Base-by-base conservation (phyloP, 2,797 vertebrate species). In the Xiphophorus birchmanni region DNA sequence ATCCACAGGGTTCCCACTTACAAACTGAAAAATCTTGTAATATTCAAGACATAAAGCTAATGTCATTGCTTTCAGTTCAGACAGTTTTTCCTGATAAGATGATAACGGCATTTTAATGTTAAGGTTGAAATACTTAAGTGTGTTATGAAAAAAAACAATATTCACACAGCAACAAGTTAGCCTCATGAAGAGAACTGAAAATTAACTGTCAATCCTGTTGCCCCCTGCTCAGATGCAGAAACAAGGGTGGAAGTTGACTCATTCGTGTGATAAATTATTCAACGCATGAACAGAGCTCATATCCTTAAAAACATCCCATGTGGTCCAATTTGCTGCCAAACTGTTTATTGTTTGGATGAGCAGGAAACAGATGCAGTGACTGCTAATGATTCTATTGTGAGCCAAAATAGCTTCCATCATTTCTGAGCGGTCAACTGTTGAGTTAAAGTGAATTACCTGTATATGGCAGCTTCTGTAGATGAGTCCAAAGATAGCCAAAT, bases 251-350 rank as follows among this genome's bases (percentile, higher is more conserved):
- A 86, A 84, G 79, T 88, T 73, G 76, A 85, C 87, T 88, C 79
- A 83, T 78, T 80, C 21, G 4, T 12, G 23, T 47, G 52, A 77
- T 91, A 73, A 83, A 89, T 89, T 79, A 91, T 91, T 90, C 88
- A 90, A 85, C 47, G 13, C 82, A 79, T 84, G 84, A 85, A 89
- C 84, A 82, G 75, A 60, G 77, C 81, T 84, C 58, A 0, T 82
- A 82, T 90, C 89, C 87, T 72, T 84, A 75, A 91, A 47, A 86
- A 76, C 47, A 45, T 89, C 91, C 86, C 88, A 75, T 81, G 83
- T 80, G 90, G 82, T 81, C 77, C 76, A 85, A 87, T 93, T 88
- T 92, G 86, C 80, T 74, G 83, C 54, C 37, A 73, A 86, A 90
- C 81, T 87, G 84, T 92, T 90, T 86, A 65, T 89, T 91, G 90